Evolutionary conservation across 2,113 vertebrate genomes (phyloP), one percentile per base, ranked within the genome.

Genomic region (Salvelinus sp.): DNA sequence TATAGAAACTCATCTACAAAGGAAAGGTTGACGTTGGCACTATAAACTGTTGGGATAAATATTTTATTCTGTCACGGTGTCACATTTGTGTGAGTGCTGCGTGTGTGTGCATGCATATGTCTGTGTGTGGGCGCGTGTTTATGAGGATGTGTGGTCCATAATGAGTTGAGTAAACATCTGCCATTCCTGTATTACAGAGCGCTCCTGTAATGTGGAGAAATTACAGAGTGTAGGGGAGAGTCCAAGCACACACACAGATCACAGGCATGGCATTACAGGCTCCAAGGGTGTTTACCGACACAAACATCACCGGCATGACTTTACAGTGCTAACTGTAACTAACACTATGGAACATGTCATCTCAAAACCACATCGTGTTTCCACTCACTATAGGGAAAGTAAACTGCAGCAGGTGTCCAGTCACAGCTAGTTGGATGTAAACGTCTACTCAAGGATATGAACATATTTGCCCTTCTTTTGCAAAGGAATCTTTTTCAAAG

Each of bases 171-270:
- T 88, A 90, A 91, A 92, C 91, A 91, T 87, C 87, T 90, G 89
- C 87, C 88, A 68, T 84, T 82, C 86, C 85, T 66, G 87, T 82
- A 90, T 91, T 91, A 90, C 79, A 90, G 89, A 73, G 85, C 85
- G 86, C 90, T 87, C 87, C 91, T 92, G 90, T 91, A 91, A 92
- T 91, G 89, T 88, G 87, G 83, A 86, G 83, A 90, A 90, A 92
- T 92, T 92, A 91, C 86, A 91, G 87, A 91, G 91, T 88, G 87
- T 78, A 89, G 88, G 78, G 86, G 83, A 74, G 86, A 86, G 74
- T 66, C 25, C 12, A 85, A 50, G 77, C 87, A 81, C 85, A 76
- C 77, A 79, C 82, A 80, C 78, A 78, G 81, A 85, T 16, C 66
- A 68, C 28, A 67, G 7, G 22, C 63, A 65, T 14, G 7, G 30